Base-by-base conservation (phyloP, 1,140 invertebrate genomes). In the Bombus sylvicola region DNA sequence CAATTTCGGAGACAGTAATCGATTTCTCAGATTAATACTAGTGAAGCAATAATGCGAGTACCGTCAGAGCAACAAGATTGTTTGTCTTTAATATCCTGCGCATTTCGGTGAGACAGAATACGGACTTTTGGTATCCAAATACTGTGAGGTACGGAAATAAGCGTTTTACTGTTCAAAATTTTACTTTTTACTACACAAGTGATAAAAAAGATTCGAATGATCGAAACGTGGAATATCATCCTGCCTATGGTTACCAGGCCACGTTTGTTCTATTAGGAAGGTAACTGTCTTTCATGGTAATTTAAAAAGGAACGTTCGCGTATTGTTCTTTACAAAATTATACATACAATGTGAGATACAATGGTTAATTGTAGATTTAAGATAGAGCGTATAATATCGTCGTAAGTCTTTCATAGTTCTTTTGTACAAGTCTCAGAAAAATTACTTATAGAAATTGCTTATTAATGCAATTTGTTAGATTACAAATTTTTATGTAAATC, bases 21-120 rank as follows among this genome's bases (percentile, higher is more conserved):
- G 12, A 79, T 47, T 34, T 68, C 25, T 68, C 12, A 2, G 3
- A 25, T 69, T 47, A 37, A 69, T 69, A 68, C 9, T 25, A 22
- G 18, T 10, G 34, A 53, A 79, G 12, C 31, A 37, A 59, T n/a
- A 64, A n/a, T 9, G 37, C 2, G 25, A 64, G 18, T 18, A 41
- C 18, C 5, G 28, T 12, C 15, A 43, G n/a, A 59, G 13, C 2
- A n/a, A 0, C 6, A 4, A 34, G 18, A 25, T 12, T 78, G 62
- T 78, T 79, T 66, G 9, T 37, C 28, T 68, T 79, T 68, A 68
- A 68, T 68, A 79, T 68, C n/a, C 77, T 39, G 22, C 6, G 13
- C 12, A 22, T 47, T 79, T 41, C 57, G 28, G 2, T 39, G 1
- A n/a, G 9, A 25, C 3, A n/a, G 62, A 47, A 28, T 10, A 43